These are phyloP conservation scores for Drosophila seclusa DNA, from an alignment of 2,888 invertebrate species.

Conservation along the genomic window DNA sequence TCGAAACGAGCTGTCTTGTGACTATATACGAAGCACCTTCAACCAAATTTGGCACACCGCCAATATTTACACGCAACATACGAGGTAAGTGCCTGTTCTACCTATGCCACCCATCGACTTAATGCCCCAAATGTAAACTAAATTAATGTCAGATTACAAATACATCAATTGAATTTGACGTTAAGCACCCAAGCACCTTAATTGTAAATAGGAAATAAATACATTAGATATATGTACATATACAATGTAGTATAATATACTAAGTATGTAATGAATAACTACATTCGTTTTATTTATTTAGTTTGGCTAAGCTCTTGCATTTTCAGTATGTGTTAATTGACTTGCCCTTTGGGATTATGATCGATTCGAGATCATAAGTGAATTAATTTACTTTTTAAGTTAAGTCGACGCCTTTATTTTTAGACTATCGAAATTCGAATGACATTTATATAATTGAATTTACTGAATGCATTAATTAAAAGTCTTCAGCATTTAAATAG, in stretches of 20 bases:
- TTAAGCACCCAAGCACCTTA: slow-evolving; percentile 17
- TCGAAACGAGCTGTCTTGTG: slow-evolving; percentile 84
- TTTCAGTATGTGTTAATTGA: slow-evolving; percentile 18
- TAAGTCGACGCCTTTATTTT: slow-evolving; percentile 47
- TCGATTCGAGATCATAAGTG: slow-evolving; percentile 54
- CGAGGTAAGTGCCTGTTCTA: slow-evolving; percentile 82
- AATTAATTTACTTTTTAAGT: slow-evolving; percentile 38
- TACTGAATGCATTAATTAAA: slow-evolving; percentile 63
- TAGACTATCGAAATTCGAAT: slow-evolving; percentile 48
- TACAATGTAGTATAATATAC: slow-evolving; percentile 6
- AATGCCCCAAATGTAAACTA: slow-evolving; percentile 46
- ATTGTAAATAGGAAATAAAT: slow-evolving; percentile 48
- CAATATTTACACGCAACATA: slow-evolving; percentile 85
- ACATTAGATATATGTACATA: not conserved
- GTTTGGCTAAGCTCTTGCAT: slow-evolving; percentile 12
- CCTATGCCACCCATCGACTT: slow-evolving; percentile 51
- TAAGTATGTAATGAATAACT: slow-evolving; percentile 6
- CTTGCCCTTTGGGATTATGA: slow-evolving; percentile 36
- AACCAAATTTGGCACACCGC: slow-evolving; percentile 82
- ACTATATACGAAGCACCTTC: slow-evolving; percentile 84
- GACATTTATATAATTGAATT: slow-evolving; percentile 74
- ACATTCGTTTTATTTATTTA: not conserved
- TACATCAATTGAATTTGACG: slow-evolving; percentile 45
- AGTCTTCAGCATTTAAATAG: slow-evolving; percentile 66
- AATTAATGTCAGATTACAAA: slow-evolving; percentile 59